Base-by-base conservation (phyloP, 2,113 vertebrate genomes). In the Columba janthina region DNA sequence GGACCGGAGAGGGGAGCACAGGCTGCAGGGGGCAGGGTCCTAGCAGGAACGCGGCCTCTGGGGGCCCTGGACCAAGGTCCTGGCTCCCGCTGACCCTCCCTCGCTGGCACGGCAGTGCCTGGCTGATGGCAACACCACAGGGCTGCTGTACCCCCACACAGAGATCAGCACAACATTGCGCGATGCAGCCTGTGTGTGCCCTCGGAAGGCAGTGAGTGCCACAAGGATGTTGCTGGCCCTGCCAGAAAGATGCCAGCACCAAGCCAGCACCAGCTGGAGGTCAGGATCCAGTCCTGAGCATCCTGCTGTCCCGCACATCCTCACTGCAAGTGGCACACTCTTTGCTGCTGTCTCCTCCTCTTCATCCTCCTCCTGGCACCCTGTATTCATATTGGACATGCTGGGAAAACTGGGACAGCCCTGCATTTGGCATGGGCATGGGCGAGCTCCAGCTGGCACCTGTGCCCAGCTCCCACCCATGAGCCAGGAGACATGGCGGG, bases 61-160 rank as follows among this genome's bases (percentile, higher is more conserved):
- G 1, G 61, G 34, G 12, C 11, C 29, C 29, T 18, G 6, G 44
- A 22, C 25, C 22, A 61, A 11, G 32, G 20, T 6, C 29, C 38
- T 26, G 40, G 31, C 50, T 72, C 40, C 10, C 3, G 8, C 29
- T 6, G 21, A 69, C 19, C 24, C 28, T 29, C 54, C 13, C 62
- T 32, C 2, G 6, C 42, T 44, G 48, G n/a, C n/a, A 25, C 0
- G 0, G 46, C 51, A 20, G 46, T 15, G 44, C 44, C 77, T 0
- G 1, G 40, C 24, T 0, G 38, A 34, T 8, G 38, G 46, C 70
- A 53, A 12, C 0, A 6, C 34, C 24, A 50, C 0, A 0, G 64
- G 12, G 31, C 60, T 87, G 46, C 88, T 1, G 10, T 51, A 51
- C 15, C 26, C 58, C 34, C 24, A 25, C 40, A 9, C 9, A 0